These are phyloP conservation scores for Drosophila falleni DNA, from an alignment of 2,888 invertebrate genomes.

Conservation along the genomic window DNA sequence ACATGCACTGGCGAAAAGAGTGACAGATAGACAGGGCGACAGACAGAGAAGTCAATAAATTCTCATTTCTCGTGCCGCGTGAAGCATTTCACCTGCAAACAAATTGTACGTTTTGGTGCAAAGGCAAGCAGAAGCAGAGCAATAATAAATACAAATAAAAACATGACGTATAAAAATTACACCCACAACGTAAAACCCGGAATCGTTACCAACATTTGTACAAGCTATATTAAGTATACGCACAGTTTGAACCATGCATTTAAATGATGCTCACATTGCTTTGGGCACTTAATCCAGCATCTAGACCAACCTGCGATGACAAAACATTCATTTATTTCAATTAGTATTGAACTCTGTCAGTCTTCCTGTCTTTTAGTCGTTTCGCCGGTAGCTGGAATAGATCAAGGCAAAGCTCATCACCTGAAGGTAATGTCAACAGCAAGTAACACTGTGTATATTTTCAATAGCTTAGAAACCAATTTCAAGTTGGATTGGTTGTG, in stretches of 20 bases:
- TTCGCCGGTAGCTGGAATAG: conserved; percentile 39
- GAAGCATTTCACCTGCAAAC: conserved; percentile 73
- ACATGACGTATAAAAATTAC: conserved; percentile 77
- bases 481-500: background rate
- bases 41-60: conserved; percentile 72
- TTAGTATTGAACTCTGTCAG: conserved; percentile 64
- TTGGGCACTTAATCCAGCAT: conserved; percentile 50
- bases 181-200: conserved; percentile 36
- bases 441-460: conserved; percentile 15
- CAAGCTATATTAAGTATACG: conserved; percentile 81
- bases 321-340: conserved; percentile 78
- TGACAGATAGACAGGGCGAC: conserved; percentile 15
- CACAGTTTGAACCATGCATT: conserved; percentile 80
- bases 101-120: conserved; percentile 49
- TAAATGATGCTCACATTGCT: conserved; percentile 70
- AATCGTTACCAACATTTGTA: conserved; percentile 23
- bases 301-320: conserved; percentile 39
- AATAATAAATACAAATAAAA: conserved; percentile 81
- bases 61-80: conserved; percentile 71
- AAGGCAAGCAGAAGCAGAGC: conserved; percentile 44
- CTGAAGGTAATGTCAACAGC: conserved; percentile 50
- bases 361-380: conserved; percentile 5
- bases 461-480: conserved; percentile 21
- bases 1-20: conserved; percentile 5
- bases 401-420: conserved; percentile 59